These are phyloP conservation scores for Dolichotis patagonum DNA, from an alignment of 2,113 vertebrate species.

Conservation along the genomic window DNA sequence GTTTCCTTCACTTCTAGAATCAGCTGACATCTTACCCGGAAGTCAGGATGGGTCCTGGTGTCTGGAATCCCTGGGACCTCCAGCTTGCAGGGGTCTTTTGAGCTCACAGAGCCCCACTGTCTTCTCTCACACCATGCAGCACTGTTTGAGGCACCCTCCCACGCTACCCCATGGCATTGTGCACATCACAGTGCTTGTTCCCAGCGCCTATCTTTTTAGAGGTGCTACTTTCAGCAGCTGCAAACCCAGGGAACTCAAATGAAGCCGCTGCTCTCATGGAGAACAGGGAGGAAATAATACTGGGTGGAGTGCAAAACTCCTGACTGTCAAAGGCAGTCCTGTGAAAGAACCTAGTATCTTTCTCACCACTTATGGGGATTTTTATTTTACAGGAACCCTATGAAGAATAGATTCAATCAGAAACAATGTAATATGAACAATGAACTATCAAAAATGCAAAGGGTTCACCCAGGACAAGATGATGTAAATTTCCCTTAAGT, in stretches of 20 bases:
- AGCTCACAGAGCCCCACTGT: accelerated
- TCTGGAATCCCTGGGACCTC: neutral
- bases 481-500: neutral
- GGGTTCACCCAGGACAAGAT: neutral
- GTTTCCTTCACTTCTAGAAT: neutral
- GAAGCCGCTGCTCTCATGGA: neutral
- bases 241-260: neutral
- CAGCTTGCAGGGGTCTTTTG: neutral
- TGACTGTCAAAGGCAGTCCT: neutral
- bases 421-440: neutral
- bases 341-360: neutral
- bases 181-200: neutral
- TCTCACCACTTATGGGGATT: neutral
- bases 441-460: neutral
- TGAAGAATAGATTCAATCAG: neutral
- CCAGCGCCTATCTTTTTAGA: neutral
- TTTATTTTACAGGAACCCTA: neutral
- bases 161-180: neutral
- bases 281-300: neutral
- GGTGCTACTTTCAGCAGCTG: neutral
- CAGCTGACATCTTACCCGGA: neutral
- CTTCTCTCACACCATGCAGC: neutral
- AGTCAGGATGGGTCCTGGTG: neutral
- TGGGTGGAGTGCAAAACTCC: neutral
- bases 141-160: neutral